Conservation (phyloP, 2,113 vertebrate genomes). For the Cyphomyrus discorhynchus region DNA sequence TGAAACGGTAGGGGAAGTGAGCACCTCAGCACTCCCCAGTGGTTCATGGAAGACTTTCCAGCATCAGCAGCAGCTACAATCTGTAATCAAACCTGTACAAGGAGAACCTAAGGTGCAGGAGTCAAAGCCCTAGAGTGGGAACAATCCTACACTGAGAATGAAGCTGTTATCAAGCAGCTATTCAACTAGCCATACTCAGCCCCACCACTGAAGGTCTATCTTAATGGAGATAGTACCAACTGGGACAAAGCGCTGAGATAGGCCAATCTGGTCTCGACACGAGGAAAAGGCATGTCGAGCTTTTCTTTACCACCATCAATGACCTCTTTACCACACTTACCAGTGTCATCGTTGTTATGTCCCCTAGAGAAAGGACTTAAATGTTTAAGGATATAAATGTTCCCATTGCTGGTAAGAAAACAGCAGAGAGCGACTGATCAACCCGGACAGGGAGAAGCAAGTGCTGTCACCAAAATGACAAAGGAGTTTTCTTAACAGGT, state of each 20-base stretch:
- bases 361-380: not conserved
- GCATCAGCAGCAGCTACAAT: not conserved
- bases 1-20: not conserved
- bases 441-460: not conserved
- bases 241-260: not conserved
- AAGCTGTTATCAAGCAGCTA: not conserved
- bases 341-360: not conserved
- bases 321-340: not conserved
- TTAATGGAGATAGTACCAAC: not conserved
- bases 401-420: not conserved
- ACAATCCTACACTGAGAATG: not conserved
- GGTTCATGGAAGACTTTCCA: not conserved
- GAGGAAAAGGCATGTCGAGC: not conserved
- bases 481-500: not conserved
- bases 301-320: not conserved
- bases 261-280: not conserved
- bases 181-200: not conserved
- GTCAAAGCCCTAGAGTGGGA: not conserved
- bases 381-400: not conserved
- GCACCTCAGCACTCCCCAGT: not conserved
- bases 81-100: not conserved
- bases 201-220: not conserved
- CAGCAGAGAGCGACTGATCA: not conserved
- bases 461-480: too few relatives aligned
- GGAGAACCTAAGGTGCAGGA: not conserved